phyloP scores from a whole-genome alignment of 1,140 invertebrate species.

The Teleogryllus occipitalis region DNA sequence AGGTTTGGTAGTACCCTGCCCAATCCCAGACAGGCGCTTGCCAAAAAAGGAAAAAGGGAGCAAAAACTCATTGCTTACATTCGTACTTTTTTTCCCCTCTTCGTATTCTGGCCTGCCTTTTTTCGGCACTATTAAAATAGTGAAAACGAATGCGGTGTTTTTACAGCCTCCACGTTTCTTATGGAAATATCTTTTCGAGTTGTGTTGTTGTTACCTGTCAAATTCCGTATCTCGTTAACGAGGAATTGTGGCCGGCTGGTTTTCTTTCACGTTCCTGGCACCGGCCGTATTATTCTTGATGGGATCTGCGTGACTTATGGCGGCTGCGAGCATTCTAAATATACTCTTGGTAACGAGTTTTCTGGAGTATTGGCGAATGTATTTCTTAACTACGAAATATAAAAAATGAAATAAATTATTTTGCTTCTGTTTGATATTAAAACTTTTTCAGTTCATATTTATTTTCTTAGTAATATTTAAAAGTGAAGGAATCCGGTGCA shows the following conservation, averaged over 20 bases:
- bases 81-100: neutral
- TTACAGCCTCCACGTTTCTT: neutral
- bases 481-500: no score
- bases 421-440: no score
- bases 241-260: neutral
- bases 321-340: neutral
- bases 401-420: no score
- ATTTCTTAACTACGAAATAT: no score
- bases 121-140: conserved; percentile 1
- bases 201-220: conserved; percentile 4
- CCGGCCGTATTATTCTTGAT: neutral
- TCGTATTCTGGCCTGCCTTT: neutral
- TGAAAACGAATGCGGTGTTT: neutral
- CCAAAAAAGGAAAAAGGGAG: neutral
- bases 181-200: conserved; percentile 1
- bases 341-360: no score
- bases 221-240: neutral
- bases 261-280: neutral
- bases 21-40: neutral
- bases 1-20: conserved; percentile 10
- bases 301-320: neutral
- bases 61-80: neutral
- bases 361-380: no score
- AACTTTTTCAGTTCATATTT: no score
- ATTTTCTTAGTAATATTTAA: no score